These are phyloP conservation scores for Anticlea derivata DNA, from an alignment of 2,888 invertebrate genomes.

Conservation along the genomic window DNA sequence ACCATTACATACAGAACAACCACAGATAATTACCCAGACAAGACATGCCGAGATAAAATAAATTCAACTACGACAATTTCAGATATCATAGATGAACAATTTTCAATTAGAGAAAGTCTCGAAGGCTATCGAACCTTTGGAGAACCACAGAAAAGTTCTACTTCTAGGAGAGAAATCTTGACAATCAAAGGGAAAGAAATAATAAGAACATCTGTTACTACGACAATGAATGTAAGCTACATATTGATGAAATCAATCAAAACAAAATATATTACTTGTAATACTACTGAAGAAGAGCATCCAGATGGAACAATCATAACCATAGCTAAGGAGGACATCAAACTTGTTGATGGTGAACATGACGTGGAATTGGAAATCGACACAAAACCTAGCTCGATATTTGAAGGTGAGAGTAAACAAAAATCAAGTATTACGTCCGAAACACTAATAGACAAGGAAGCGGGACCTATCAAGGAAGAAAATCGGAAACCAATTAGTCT, in stretches of 20 bases:
- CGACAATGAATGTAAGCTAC: neutral
- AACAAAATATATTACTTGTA: slow-evolving; percentile 1
- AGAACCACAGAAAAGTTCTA: slow-evolving; percentile 1
- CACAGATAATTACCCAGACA: slow-evolving; percentile 37
- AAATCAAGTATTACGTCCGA: neutral
- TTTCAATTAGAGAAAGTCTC: slow-evolving; percentile 10
- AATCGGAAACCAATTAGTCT: slow-evolving; percentile 9
- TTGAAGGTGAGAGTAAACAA: no score
- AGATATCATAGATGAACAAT: slow-evolving; percentile 23
- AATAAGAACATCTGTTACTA: neutral
- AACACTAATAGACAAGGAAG: slow-evolving; percentile 10
- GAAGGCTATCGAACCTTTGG: slow-evolving; percentile 2
- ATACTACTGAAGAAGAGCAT: slow-evolving; percentile 13
- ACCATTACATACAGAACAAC: slow-evolving; percentile 37
- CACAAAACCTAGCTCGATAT: no score
- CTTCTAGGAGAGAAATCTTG: neutral
- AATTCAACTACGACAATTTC: slow-evolving; percentile 34
- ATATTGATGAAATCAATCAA: slow-evolving; percentile 11
- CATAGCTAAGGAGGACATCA: slow-evolving; percentile 11
- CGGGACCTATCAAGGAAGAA: slow-evolving; percentile 8
- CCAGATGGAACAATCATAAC: slow-evolving; percentile 20
- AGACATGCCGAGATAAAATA: slow-evolving; percentile 25
- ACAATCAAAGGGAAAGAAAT: slow-evolving; percentile 2
- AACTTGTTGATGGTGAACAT: slow-evolving; percentile 18
- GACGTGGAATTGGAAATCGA: neutral